Evolutionary conservation across 2,888 invertebrate genomes (phyloP).

Genomic region (Eledone cirrhosa): DNA sequence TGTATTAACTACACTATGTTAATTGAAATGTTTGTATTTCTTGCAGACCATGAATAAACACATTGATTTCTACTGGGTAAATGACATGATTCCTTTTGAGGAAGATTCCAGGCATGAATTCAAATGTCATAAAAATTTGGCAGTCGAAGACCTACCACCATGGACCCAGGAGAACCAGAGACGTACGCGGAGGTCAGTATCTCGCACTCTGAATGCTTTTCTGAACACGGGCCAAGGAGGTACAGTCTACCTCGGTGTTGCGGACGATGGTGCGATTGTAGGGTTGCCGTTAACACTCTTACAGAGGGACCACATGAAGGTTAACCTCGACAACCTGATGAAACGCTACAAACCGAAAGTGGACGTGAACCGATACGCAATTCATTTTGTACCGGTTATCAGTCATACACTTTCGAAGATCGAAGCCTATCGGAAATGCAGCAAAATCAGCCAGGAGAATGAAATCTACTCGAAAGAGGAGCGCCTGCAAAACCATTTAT

Average conservation of each 20-base stretch:
- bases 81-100: constrained; percentile 53
- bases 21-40: neutral
- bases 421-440: constrained; percentile 29
- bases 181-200: constrained; percentile 49
- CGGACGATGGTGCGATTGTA: constrained; percentile 60
- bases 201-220: constrained; percentile 64
- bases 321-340: constrained; percentile 55
- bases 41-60: neutral
- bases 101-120: constrained; percentile 63
- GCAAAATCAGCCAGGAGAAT: neutral
- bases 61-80: constrained; percentile 44
- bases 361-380: constrained; percentile 51
- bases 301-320: constrained; percentile 60
- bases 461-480: neutral
- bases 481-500: neutral
- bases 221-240: constrained; percentile 67
- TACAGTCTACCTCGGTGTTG: constrained; percentile 65
- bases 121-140: constrained; percentile 61
- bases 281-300: constrained; percentile 60
- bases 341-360: constrained; percentile 57
- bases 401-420: constrained; percentile 40
- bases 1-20: too few relatives aligned
- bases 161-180: constrained; percentile 44
- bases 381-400: constrained; percentile 61
- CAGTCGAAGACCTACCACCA: constrained; percentile 57